Evolutionary conservation across 2,113 vertebrate species (phyloP).

Genomic region (Platanista minor): DNA sequence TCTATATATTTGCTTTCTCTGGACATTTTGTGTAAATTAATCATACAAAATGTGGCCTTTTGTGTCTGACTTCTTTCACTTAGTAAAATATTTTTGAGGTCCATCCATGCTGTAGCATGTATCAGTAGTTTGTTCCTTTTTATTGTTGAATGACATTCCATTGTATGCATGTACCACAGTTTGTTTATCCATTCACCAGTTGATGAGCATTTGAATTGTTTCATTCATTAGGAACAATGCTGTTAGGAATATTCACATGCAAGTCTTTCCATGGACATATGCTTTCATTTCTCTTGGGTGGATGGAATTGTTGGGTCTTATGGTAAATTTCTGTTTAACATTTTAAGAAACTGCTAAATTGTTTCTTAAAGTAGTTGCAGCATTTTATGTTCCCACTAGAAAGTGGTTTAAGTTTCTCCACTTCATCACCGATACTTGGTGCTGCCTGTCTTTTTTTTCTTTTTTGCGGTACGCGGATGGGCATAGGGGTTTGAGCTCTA

Average conservation of each 20-base stretch:
- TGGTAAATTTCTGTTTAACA: neutral
- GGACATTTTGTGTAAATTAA: neutral
- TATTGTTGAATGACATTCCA: neutral
- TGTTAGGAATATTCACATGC: neutral
- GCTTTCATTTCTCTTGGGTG: neutral
- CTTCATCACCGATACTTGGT: neutral
- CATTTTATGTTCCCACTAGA: neutral
- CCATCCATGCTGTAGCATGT: neutral
- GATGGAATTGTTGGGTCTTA: neutral
- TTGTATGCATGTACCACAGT: no score
- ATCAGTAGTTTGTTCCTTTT: neutral
- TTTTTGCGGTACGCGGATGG: neutral
- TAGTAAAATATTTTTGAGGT: neutral
- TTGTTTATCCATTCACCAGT: neutral
- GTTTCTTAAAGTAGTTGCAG: neutral
- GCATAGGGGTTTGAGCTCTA: neutral
- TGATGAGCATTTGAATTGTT: neutral
- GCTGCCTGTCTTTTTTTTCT: neutral
- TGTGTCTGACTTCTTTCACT: neutral
- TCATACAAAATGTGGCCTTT: neutral
- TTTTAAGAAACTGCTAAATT: neutral
- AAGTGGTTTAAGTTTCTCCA: neutral
- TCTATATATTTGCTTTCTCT: neutral
- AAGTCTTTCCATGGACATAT: neutral
- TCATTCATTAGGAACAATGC: neutral